These are phyloP conservation scores for Sylvietta virens DNA, from an alignment of 2,113 vertebrate genomes.

Conservation along the genomic window DNA sequence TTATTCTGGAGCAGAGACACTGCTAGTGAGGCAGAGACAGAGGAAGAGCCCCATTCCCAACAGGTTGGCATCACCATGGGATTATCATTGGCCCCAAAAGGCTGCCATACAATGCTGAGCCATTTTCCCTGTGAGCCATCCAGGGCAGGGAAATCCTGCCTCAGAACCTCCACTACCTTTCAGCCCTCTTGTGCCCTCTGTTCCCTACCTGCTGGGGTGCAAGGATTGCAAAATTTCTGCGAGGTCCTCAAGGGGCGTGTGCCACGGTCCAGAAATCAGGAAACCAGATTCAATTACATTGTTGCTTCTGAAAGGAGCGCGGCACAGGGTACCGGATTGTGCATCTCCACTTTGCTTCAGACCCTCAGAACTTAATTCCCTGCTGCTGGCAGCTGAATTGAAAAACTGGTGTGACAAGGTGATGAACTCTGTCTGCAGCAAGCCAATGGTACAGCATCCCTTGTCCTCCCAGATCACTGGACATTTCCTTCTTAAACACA, in stretches of 20 bases:
- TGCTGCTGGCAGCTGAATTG: background rate
- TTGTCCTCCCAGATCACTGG: background rate
- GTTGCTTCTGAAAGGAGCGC: fast-evolving
- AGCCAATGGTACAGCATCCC: background rate
- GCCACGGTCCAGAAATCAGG: background rate
- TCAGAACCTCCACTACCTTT: background rate
- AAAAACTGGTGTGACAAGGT: background rate
- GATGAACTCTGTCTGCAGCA: background rate
- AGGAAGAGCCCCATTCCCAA: background rate
- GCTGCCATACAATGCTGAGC: background rate
- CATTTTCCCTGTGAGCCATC: fast-evolving
- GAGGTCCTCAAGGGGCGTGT: fast-evolving
- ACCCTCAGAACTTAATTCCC: background rate
- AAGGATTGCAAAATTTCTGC: fast-evolving
- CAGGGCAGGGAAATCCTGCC: background rate
- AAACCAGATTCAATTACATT: background rate
- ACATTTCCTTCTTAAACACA: background rate
- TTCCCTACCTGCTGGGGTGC: background rate
- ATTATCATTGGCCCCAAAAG: background rate
- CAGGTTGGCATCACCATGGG: fast-evolving
- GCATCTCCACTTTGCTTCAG: background rate
- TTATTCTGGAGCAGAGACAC: background rate
- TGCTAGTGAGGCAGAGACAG: fast-evolving
- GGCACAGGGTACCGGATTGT: background rate
- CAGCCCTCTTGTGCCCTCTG: background rate